Evolutionary conservation across 1,140 invertebrate species (phyloP).

Genomic region (Whitmania pigra): DNA sequence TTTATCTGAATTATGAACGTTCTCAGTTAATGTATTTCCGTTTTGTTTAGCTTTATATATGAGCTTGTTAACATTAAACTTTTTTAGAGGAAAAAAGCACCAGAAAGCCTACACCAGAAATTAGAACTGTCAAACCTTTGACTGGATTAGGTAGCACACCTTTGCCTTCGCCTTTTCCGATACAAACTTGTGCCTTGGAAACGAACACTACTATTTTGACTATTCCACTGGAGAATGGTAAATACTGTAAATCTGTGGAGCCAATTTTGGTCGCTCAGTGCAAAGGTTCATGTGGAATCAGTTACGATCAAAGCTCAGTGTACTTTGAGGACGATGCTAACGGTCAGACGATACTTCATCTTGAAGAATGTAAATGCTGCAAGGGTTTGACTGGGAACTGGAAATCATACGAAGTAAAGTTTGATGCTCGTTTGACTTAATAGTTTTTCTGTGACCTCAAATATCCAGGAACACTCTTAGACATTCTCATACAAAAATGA

Average conservation of each 20-base stretch:
- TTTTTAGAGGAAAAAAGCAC: too few species aligned
- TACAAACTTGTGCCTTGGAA: background rate
- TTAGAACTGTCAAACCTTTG: too few species aligned
- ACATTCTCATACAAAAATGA: background rate
- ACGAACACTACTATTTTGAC: background rate
- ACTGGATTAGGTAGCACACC: background rate
- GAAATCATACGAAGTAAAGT: conserved; percentile 4
- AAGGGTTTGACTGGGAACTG: background rate
- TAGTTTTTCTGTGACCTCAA: too few species aligned
- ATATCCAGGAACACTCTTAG: too few species aligned
- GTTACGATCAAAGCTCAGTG: background rate
- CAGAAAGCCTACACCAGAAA: too few species aligned
- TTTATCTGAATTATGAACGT: background rate
- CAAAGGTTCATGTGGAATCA: background rate
- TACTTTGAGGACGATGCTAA: background rate
- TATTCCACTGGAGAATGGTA: background rate
- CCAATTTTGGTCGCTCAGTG: background rate
- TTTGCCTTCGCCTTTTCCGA: background rate
- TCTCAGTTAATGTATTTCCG: background rate
- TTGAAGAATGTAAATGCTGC: background rate
- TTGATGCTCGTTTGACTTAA: background rate
- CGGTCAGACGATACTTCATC: background rate
- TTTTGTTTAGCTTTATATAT: background rate
- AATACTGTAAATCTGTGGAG: background rate
- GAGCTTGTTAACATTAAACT: background rate